Evolutionary conservation across 2,113 vertebrate genomes (phyloP).

Genomic region (Neolamprologus kungweensis): DNA sequence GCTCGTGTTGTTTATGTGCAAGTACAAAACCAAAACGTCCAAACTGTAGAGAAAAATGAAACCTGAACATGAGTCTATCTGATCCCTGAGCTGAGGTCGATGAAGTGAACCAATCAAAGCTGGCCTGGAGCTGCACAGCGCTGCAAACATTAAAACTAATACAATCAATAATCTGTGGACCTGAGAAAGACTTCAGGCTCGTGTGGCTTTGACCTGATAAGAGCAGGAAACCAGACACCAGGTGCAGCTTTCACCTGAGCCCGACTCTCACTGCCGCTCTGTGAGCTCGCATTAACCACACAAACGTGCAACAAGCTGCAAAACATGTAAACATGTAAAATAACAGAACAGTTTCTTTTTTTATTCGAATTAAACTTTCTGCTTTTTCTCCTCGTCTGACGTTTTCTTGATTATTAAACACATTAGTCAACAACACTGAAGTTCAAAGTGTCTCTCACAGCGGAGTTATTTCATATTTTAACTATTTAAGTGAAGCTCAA

Average conservation of each 20-base stretch:
- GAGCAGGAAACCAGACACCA: slow-evolving; percentile 21
- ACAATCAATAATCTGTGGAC: neutral
- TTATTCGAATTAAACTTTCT: rapidly evolving
- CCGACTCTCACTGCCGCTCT: neutral
- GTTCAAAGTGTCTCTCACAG: neutral
- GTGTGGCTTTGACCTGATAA: neutral
- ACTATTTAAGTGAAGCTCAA: neutral
- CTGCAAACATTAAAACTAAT: neutral
- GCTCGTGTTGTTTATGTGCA: rapidly evolving
- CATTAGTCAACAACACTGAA: neutral
- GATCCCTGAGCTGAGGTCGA: rapidly evolving
- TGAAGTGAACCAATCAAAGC: neutral
- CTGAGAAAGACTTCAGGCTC: neutral
- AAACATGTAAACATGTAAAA: rapidly evolving
- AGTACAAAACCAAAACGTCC: neutral
- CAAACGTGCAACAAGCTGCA: neutral
- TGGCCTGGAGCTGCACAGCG: rapidly evolving
- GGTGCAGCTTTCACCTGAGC: slow-evolving; percentile 1
- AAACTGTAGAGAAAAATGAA: neutral
- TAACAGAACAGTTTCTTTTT: neutral
- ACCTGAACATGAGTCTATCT: neutral
- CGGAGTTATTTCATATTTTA: rapidly evolving
- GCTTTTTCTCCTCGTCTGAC: neutral
- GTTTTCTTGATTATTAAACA: neutral
- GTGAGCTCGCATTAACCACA: rapidly evolving